These are phyloP conservation scores for Diacarnus erythraeanus DNA, from an alignment of 37 sponge, comb jelly and placozoan species.

Conservation along the genomic window DNA sequence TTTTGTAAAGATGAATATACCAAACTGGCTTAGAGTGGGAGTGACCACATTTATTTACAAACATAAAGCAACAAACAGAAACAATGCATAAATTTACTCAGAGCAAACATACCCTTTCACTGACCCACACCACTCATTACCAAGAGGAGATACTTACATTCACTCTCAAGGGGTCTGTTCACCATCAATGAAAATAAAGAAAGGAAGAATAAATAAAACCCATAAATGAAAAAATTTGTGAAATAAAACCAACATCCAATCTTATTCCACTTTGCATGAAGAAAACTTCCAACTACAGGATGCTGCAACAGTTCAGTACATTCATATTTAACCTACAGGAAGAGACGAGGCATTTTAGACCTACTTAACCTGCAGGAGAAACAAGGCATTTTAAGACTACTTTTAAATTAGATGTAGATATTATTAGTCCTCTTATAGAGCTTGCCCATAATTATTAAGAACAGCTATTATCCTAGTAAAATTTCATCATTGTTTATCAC, in stretches of 20 bases:
- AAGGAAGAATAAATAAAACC: conserved; percentile 58
- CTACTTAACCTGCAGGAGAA: no score
- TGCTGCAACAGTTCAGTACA: conserved; percentile 67
- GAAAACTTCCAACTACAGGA: conserved; percentile 71
- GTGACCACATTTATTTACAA: not conserved
- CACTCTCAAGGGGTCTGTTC: conserved; percentile 24
- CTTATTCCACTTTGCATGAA: conserved; percentile 70
- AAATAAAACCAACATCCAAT: conserved; percentile 73
- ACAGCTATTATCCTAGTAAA: no score
- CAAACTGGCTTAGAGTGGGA: no score
- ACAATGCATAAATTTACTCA: not conserved
- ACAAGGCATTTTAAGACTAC: no score
- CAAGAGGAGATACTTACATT: conserved; percentile 25
- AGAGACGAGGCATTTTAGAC: no score
- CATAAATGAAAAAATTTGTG: conserved; percentile 68
- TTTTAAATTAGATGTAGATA: no score
- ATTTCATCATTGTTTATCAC: not conserved
- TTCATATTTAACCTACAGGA: conserved; percentile 25
- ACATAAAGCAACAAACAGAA: no score
- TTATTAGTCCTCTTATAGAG: no score
- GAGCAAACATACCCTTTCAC: not conserved
- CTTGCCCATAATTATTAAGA: no score
- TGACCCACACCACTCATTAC: not conserved
- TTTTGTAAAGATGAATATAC: no score
- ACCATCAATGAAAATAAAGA: conserved; percentile 64